phyloP scores from a whole-genome alignment of 2,797 vertebrate species.

The Ataeniobius toweri region DNA sequence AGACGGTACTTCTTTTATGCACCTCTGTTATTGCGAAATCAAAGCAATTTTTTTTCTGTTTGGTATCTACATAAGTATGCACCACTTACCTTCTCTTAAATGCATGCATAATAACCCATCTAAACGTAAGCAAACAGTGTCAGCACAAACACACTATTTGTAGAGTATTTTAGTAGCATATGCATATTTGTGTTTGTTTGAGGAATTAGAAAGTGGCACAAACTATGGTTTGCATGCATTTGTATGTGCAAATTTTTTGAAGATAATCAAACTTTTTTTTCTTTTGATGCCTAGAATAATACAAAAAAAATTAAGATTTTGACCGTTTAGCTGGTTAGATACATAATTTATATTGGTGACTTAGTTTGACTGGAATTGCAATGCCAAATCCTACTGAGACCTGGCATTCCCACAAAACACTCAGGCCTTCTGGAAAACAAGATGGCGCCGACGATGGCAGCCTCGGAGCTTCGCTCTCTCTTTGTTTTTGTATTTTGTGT shows the following conservation, averaged over 20 bases:
- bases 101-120: neutral
- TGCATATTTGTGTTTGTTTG: neutral
- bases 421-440: slow-evolving; percentile 21
- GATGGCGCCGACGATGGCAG: no score
- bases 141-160: neutral
- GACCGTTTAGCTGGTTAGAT: slow-evolving; percentile 13
- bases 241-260: neutral
- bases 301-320: slow-evolving; percentile 28
- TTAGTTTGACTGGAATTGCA: slow-evolving; percentile 51
- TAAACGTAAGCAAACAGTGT: neutral
- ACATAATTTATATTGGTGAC: slow-evolving; percentile 33
- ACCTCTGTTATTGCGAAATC: neutral
- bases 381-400: slow-evolving; percentile 33
- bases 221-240: neutral
- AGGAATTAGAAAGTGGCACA: neutral
- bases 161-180: neutral
- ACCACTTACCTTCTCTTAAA: neutral
- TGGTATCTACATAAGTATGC: neutral
- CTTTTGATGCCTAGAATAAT: no score
- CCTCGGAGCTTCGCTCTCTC: no score
- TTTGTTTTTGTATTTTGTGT: no score
- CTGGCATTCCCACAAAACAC: slow-evolving; percentile 40
- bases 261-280: neutral
- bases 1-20: neutral
- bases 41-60: neutral